These are phyloP conservation scores for Caranx ignobilis DNA, from an alignment of 2,113 vertebrate species.

Conservation along the genomic window DNA sequence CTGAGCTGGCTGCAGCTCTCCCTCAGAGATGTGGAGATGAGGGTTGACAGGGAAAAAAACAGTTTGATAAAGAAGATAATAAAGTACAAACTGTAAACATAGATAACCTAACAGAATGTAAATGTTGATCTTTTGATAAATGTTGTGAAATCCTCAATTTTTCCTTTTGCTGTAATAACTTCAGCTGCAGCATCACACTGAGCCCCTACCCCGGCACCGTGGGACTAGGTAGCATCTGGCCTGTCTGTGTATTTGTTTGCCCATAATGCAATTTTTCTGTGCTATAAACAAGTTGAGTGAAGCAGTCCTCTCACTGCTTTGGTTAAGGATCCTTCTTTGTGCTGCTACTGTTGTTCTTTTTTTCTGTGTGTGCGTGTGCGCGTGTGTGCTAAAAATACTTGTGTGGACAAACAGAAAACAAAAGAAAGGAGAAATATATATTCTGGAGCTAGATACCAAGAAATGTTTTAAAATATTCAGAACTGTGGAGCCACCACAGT, in stretches of 20 bases:
- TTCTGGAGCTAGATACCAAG: constrained; percentile 5
- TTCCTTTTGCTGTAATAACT: constrained; percentile 24
- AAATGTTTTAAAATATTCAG: constrained; percentile 24
- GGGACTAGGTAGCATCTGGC: constrained; percentile 42
- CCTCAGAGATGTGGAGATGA: not conserved
- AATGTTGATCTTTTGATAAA: constrained; percentile 11
- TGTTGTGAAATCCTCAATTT: not conserved
- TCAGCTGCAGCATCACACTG: not conserved
- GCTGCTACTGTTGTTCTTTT: constrained; percentile 11
- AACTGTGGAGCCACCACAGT: not conserved
- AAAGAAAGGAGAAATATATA: not conserved
- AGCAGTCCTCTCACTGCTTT: constrained; percentile 30
- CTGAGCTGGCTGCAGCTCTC: constrained; percentile 15
- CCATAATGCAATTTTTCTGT: constrained; percentile 40
- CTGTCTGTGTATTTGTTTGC: constrained; percentile 45
- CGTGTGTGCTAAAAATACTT: constrained; percentile 48
- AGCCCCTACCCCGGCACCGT: constrained; percentile 7
- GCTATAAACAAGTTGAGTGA: constrained; percentile 52
- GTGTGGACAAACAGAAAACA: constrained; percentile 17
- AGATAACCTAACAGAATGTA: not conserved
- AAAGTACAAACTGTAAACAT: not conserved
- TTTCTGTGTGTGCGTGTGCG: too few relatives aligned
- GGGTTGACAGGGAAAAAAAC: not conserved
- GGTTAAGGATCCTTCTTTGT: constrained; percentile 19
- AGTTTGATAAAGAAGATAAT: not conserved